A percentile compares a stretch with the other conserved stretches of the same genome.
phyloP scores from a whole-genome alignment of 53 echinoderm and acorn worm species.

The Holothuria scabra region DNA sequence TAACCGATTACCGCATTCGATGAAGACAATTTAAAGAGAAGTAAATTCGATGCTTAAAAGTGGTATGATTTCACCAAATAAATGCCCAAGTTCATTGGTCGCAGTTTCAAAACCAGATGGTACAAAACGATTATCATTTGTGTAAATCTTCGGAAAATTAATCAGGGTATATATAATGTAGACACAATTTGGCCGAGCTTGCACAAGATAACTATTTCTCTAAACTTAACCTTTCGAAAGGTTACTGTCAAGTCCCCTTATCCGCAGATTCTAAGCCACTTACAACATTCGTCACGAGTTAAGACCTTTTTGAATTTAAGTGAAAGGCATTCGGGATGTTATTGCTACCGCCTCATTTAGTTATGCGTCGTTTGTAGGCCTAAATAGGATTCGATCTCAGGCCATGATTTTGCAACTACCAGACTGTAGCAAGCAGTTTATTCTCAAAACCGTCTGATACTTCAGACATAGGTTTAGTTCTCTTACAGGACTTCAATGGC shows the following conservation, averaged over 20 bases:
- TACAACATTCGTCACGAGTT: conserved; percentile 9
- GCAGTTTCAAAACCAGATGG: conserved; percentile 38
- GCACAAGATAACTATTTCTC: conserved; percentile 14
- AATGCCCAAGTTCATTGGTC: conserved; percentile 42
- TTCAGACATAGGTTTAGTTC: conserved; percentile 53
- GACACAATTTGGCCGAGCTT: conserved; percentile 49
- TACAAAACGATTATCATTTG: conserved; percentile 27
- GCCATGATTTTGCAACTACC: conserved; percentile 47
- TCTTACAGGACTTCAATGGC: conserved; percentile 43
- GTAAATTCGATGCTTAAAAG: conserved; percentile 47
- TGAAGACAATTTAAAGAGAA: conserved; percentile 47
- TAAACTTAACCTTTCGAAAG: conserved; percentile 39
- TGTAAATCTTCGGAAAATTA: conserved; percentile 35
- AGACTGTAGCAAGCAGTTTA: neutral
- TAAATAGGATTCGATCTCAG: conserved; percentile 21
- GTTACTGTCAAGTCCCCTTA: conserved; percentile 60
- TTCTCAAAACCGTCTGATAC: conserved; percentile 20
- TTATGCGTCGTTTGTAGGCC: conserved; percentile 52
- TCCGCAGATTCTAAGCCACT: conserved; percentile 30
- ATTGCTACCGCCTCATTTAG: conserved; percentile 56
- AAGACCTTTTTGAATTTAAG: conserved; percentile 22
- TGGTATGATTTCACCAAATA: conserved; percentile 48
- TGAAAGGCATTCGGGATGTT: conserved; percentile 59
- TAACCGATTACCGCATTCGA: conserved; percentile 54
- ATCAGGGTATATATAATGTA: conserved; percentile 42